These are phyloP conservation scores for Harpagus bidentatus DNA, from an alignment of 2,113 vertebrate genomes.

Conservation along the genomic window DNA sequence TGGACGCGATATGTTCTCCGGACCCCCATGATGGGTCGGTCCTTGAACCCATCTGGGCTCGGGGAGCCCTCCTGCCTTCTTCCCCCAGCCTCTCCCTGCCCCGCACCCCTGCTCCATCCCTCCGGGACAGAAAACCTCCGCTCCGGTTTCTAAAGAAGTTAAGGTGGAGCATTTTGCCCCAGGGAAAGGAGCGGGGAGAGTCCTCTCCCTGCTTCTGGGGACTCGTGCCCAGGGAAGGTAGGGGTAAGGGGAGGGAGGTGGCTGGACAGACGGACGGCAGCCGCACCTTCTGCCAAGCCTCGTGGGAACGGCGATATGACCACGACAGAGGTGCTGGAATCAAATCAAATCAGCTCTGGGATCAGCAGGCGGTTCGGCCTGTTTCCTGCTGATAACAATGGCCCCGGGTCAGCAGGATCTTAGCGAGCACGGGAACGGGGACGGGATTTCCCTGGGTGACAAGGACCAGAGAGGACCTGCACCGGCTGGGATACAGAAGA, in stretches of 20 bases:
- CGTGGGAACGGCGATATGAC: background rate
- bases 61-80: background rate
- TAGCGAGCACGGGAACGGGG: background rate
- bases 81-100: background rate
- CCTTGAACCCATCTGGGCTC: background rate
- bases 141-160: background rate
- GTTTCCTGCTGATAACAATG: background rate
- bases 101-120: background rate
- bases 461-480: background rate
- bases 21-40: background rate
- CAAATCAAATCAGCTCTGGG: background rate
- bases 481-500: accelerated
- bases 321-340: background rate
- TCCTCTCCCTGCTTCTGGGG: background rate
- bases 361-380: background rate
- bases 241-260: background rate
- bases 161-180: background rate
- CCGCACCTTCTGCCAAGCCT: background rate
- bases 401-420: background rate
- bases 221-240: background rate
- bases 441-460: background rate
- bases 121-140: background rate
- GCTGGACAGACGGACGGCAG: background rate
- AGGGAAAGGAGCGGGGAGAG: background rate
- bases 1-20: background rate